Evolutionary conservation across 2,888 invertebrate genomes (phyloP).

Genomic region (Leptopilina syphax): DNA sequence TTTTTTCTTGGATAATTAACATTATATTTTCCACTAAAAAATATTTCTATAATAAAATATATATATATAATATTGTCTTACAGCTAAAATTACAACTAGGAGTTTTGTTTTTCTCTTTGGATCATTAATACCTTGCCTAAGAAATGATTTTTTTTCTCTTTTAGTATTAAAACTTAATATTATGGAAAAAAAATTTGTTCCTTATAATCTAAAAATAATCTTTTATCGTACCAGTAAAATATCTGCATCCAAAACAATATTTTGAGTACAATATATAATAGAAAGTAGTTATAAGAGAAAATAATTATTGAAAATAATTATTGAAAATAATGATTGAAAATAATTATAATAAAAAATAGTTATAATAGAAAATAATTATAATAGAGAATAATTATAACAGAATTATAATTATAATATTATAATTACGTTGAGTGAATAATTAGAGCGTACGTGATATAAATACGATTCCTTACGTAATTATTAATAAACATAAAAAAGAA

Average conservation of each 20-base stretch:
- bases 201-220: neutral
- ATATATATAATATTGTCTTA: neutral
- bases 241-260: conserved; percentile 6
- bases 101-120: conserved; percentile 14
- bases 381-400: too few relatives aligned
- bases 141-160: conserved; percentile 28
- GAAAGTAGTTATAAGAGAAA: neutral
- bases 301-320: too few relatives aligned
- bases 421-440: conserved; percentile 9
- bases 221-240: conserved; percentile 4
- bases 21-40: conserved; percentile 3
- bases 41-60: neutral
- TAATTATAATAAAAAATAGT: neutral
- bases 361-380: neutral
- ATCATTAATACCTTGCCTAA: conserved; percentile 34
- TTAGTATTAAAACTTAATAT: neutral
- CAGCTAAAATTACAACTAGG: conserved; percentile 3
- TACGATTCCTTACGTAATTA: too few relatives aligned
- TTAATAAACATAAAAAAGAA: neutral
- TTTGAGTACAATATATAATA: neutral
- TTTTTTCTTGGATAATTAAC: conserved; percentile 6
- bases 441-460: neutral
- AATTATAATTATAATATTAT: neutral
- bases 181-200: neutral
- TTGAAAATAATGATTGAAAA: too few relatives aligned